phyloP scores from a whole-genome alignment of 1,140 invertebrate genomes.

The Mycetomoellerius zeteki region DNA sequence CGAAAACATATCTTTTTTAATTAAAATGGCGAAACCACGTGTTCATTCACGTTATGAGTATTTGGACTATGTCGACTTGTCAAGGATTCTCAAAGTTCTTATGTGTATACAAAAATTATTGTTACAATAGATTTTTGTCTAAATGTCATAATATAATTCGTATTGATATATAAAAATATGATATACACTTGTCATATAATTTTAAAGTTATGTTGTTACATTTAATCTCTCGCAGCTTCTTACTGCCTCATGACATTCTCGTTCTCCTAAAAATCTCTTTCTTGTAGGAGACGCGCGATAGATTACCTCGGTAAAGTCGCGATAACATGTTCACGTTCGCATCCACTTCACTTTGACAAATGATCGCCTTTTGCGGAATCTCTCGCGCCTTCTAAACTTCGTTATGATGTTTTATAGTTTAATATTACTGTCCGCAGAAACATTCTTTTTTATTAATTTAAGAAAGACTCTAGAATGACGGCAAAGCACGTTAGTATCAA shows the following conservation, averaged over 20 bases:
- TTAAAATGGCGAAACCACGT: constrained; percentile 58
- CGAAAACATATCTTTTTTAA: constrained; percentile 71
- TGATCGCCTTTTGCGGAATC: constrained; percentile 70
- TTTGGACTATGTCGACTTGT: background rate
- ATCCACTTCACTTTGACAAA: constrained; percentile 80
- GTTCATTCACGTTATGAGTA: background rate
- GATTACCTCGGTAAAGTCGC: constrained; percentile 73
- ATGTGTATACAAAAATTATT: constrained; percentile 37
- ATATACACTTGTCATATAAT: background rate
- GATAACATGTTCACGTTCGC: constrained; percentile 79
- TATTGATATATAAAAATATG: background rate
- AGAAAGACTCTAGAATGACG: background rate
- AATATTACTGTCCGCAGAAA: constrained; percentile 52
- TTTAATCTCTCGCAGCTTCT: constrained; percentile 28
- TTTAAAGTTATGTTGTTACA: constrained; percentile 28
- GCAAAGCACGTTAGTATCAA: background rate
- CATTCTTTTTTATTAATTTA: constrained; percentile 21
- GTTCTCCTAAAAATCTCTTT: constrained; percentile 70
- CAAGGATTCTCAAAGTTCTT: constrained; percentile 11
- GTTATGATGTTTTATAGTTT: constrained; percentile 44
- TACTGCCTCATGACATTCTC: constrained; percentile 18
- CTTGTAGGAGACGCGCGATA: constrained; percentile 73
- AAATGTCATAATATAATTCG: background rate
- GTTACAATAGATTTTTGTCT: background rate
- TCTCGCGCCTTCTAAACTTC: constrained; percentile 16